These are phyloP conservation scores for Acleris emargana DNA, from an alignment of 2,888 invertebrate genomes.

Conservation along the genomic window DNA sequence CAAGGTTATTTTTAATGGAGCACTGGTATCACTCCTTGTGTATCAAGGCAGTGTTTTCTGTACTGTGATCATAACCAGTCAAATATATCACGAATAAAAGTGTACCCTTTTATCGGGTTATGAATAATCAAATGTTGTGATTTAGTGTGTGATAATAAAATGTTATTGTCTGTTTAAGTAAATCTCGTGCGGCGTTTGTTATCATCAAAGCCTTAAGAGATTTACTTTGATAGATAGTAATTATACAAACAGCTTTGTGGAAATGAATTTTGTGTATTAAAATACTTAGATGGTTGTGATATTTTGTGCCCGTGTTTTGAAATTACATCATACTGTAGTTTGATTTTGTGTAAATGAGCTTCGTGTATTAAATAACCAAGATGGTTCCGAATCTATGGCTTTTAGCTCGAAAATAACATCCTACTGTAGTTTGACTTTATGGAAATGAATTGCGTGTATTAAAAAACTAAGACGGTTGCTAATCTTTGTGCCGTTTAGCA, in stretches of 20 bases:
- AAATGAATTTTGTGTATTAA: background rate
- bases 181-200: conserved; percentile 78
- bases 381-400: no score
- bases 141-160: conserved; percentile 13
- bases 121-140: background rate
- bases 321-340: no score
- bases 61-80: background rate
- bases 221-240: conserved; percentile 64
- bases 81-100: conserved; percentile 5
- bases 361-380: no score
- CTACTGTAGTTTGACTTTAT: background rate
- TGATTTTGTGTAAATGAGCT: no score
- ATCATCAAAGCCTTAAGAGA: conserved; percentile 63
- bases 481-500: no score
- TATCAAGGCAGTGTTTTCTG: conserved; percentile 14
- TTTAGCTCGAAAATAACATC: no score
- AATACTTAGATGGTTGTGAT: background rate
- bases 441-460: background rate
- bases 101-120: background rate
- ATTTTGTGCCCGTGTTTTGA: no score
- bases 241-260: conserved; percentile 15
- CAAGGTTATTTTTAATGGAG: conserved; percentile 5
- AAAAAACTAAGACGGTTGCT: background rate
- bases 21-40: conserved; percentile 36
- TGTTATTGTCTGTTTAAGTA: conserved; percentile 65